Evolutionary conservation across 2,888 invertebrate species (phyloP).

Genomic region (Zaprionus obscuricornis): DNA sequence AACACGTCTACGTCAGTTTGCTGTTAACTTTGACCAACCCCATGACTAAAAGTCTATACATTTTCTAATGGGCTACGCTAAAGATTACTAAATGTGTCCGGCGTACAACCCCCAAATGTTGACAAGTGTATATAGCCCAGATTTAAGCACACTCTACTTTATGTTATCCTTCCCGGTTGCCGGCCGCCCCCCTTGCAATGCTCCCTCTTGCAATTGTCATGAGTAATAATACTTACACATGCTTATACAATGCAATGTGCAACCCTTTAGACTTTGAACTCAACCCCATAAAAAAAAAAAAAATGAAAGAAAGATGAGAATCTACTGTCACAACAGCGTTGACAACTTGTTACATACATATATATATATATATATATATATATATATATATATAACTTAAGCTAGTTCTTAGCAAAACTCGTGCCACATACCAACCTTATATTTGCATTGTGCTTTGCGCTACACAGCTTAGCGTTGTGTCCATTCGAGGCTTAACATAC

Average conservation of each 20-base stretch:
- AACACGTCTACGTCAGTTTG: no score
- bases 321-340: slow-evolving; percentile 38
- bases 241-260: slow-evolving; percentile 41
- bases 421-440: neutral
- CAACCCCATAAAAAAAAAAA: slow-evolving; percentile 46
- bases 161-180: neutral
- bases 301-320: neutral
- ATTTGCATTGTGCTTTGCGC: slow-evolving; percentile 52
- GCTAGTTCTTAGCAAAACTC: slow-evolving; percentile 32
- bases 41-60: slow-evolving; percentile 38
- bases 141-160: slow-evolving; percentile 22
- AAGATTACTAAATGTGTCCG: slow-evolving; percentile 38
- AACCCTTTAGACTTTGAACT: slow-evolving; percentile 37
- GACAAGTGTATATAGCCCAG: slow-evolving; percentile 24
- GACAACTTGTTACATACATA: slow-evolving; percentile 67
- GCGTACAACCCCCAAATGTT: slow-evolving; percentile 4
- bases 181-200: neutral
- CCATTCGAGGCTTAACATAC: slow-evolving; percentile 70
- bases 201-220: slow-evolving; percentile 56
- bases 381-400: no score
- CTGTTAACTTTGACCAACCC: slow-evolving; percentile 20
- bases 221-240: slow-evolving; percentile 32
- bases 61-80: slow-evolving; percentile 57
- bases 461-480: no score
- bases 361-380: neutral